Percentiles rank a stretch among this genome's conserved stretches.
phyloP scores from a whole-genome alignment of 2,113 vertebrate species.

The Sceloporus undulatus region DNA sequence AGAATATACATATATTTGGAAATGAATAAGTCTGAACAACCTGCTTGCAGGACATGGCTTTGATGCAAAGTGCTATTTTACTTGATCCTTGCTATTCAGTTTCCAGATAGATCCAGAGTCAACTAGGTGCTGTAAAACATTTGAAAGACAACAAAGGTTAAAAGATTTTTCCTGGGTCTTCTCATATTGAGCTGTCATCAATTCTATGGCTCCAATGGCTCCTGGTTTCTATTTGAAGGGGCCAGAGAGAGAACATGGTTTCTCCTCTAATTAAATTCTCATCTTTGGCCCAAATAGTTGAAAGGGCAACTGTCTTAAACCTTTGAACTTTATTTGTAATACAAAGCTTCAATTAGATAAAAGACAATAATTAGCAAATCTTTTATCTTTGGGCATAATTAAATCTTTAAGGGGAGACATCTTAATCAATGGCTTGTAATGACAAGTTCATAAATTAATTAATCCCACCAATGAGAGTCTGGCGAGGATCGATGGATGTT shows the following conservation, averaged over 20 bases:
- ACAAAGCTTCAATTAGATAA: constrained; percentile 97
- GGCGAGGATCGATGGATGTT: constrained; percentile 90
- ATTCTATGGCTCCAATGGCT: constrained; percentile 57
- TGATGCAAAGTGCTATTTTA: constrained; percentile 33
- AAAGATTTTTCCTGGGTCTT: constrained; percentile 59
- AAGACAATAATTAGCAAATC: constrained; percentile 98
- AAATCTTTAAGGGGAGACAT: constrained; percentile 92
- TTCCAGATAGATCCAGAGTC: constrained; percentile 49
- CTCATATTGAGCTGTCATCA: constrained; percentile 60
- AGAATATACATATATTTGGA: neutral
- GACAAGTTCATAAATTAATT: constrained; percentile 99
- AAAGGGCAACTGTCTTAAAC: constrained; percentile 90
- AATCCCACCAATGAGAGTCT: constrained; percentile 89
- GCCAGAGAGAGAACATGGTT: constrained; percentile 68
- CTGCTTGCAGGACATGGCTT: neutral
- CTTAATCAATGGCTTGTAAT: constrained; percentile 95
- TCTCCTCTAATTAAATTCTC: constrained; percentile 91
- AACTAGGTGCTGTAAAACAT: constrained; percentile 47
- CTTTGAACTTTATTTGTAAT: constrained; percentile 93
- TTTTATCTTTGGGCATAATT: constrained; percentile 98
- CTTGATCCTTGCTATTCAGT: constrained; percentile 34
- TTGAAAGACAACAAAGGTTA: constrained; percentile 65
- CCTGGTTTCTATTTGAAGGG: constrained; percentile 52
- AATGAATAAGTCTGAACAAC: neutral
- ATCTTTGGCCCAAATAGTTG: constrained; percentile 77